These are phyloP conservation scores for Chaitophorus viminalis DNA, from an alignment of 2,888 invertebrate genomes.

Conservation along the genomic window DNA sequence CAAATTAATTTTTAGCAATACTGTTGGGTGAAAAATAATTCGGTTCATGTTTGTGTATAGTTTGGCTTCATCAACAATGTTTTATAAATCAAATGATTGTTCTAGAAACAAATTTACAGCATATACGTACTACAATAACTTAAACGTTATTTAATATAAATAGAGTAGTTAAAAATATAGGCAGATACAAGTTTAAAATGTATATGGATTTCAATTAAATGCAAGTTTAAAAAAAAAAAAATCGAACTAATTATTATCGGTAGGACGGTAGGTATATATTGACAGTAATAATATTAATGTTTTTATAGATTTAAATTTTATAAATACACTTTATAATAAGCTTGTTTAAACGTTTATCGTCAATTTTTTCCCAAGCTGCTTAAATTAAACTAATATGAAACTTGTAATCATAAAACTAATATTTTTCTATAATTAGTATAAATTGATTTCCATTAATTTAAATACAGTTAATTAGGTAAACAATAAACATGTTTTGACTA, in stretches of 20 bases:
- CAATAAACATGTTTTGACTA: too few relatives aligned
- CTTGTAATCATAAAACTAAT: not conserved
- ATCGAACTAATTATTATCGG: not conserved
- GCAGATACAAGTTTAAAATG: too few relatives aligned
- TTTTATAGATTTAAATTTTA: too few relatives aligned
- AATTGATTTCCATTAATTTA: too few relatives aligned
- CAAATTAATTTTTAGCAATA: constrained; percentile 30
- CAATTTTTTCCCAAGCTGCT: not conserved
- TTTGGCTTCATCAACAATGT: constrained; percentile 23
- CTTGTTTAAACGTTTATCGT: not conserved
- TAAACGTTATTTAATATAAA: not conserved
- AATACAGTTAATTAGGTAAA: too few relatives aligned
- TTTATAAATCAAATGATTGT: not conserved
- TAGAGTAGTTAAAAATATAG: not conserved
- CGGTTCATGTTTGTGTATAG: constrained; percentile 17
- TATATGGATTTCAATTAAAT: too few relatives aligned
- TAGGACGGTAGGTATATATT: too few relatives aligned
- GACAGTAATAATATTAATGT: too few relatives aligned
- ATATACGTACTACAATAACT: too few relatives aligned
- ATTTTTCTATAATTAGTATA: too few relatives aligned
- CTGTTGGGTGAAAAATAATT: constrained; percentile 10
- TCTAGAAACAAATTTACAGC: not conserved
- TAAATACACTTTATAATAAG: too few relatives aligned
- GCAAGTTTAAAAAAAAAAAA: not conserved
- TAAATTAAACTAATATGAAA: not conserved